Base-by-base conservation (phyloP, 1,140 invertebrate species). In the Pteromalus puparum region DNA sequence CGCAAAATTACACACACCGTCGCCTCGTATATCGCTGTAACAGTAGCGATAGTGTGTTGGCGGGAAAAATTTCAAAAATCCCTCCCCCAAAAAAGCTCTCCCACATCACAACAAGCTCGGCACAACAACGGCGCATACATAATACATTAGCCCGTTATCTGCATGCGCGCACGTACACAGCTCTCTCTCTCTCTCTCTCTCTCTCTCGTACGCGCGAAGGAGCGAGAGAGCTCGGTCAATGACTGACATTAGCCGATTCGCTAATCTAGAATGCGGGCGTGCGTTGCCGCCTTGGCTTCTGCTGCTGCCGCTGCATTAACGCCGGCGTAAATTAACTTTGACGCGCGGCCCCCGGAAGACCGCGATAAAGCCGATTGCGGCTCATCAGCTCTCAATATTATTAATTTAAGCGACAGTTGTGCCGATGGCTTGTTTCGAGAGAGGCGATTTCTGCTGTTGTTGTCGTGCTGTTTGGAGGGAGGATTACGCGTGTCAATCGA, bases 181-280 rank as follows among this genome's bases (percentile, higher is more conserved):
- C 24, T 42, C 38, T 38, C n/a, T 30, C 30, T 30, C 30, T 30
- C 30, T 30, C 30, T 30, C 30, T 30, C 30, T 30, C 30, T 30
- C 30, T 30, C 30, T 30, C 30, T 30, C 30, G 2, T 9, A 24
- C 9, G 30, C 13, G n/a, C 12, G 78, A 73, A 38, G 72, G 28
- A 74, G 21, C 5, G 38, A 48, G 38, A 48, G 38, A 48, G 42
- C 78, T 75, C 86, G 87, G 88, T 87, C 84, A 89, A 87, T 87
- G 88, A 79, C 85, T 87, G 86, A 84, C 85, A 88, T 89, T 88
- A 86, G 73, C 86, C 85, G 85, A 89, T 89, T 88, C 68, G 87
- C 77, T 88, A 86, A 87, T 88, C 85, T 82, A 75, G 81, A 81
- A 67, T 86, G 68, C 82, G 81, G 30, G 76, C 26, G 13, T n/a